Evolutionary conservation across 64 coral and sea anemone species (phyloP), one percentile per base, ranked within the genome.

Genomic region (Orbicella faveolata): DNA sequence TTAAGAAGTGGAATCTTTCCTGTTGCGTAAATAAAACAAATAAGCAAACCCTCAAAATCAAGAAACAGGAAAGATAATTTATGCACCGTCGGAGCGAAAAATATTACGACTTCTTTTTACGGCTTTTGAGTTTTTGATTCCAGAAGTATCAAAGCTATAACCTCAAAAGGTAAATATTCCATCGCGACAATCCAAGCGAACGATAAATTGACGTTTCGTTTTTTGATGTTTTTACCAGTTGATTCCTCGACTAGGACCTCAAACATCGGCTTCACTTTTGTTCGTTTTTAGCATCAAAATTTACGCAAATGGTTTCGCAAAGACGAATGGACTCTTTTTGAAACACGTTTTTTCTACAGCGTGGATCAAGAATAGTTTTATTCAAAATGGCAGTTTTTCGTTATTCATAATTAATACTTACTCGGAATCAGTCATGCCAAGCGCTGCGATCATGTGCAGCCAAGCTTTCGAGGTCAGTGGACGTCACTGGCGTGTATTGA

Each of bases 61-160:
- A 20, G 55, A 37, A 34, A 72, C 25, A 36, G 10, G 68, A 70
- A 66, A 1, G 14, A 23, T 52, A 70, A 4, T 37, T 72, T 52
- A 85, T 85, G 82, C 82, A 85, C 64, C 82, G 64, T 53, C 82
- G 82, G 65, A 85, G 82, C 82, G 82, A 41, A 17, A 14, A 85
- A 68, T 30, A 85, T 73, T 39, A 72, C 64, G 82, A 85, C 82
- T 39, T 85, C 36, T 72, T 19, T 41, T 20, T 52, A 85, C 65
- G 82, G 65, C 66, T 37, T 52, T 85, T 85, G 82, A 67, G 65
- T 72, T 85, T 72, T 85, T 25, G 17, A 73, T 66, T 70, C 36
- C 36, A 5, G 21, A 73, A 20, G 44, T 3, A 20, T 16, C 35
- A n/a, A 62, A 80, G 18, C 51, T 37, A 73, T 85, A 85, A 85